phyloP scores from a whole-genome alignment of 2,888 invertebrate species.

The Drymonia ruficornis region DNA sequence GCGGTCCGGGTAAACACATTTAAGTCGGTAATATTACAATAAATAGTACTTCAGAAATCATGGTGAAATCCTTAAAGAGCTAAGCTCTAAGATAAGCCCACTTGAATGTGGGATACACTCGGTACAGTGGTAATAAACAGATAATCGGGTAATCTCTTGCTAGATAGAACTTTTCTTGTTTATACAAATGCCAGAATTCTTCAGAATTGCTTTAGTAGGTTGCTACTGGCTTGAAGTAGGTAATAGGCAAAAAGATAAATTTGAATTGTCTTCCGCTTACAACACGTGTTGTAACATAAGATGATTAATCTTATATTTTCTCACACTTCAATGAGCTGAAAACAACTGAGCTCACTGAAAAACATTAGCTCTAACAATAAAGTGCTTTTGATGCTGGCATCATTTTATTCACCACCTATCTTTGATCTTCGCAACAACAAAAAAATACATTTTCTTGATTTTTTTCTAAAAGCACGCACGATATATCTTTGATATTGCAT shows the following conservation, averaged over 20 bases:
- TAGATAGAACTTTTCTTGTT: not conserved
- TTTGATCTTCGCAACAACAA: slow-evolving; percentile 2
- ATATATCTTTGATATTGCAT: slow-evolving; percentile 49
- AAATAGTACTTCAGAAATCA: not conserved
- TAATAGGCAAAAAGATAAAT: too few species aligned
- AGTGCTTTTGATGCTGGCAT: not conserved
- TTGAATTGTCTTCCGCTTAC: too few species aligned
- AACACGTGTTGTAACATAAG: not conserved
- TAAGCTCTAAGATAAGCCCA: not conserved
- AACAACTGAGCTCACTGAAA: not conserved
- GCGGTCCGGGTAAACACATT: too few species aligned
- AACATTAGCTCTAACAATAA: not conserved
- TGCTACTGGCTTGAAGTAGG: too few species aligned
- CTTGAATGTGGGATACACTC: not conserved
- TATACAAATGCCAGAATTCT: too few species aligned
- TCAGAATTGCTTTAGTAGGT: too few species aligned
- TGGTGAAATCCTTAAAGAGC: not conserved
- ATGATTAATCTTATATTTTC: not conserved
- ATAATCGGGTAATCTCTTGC: not conserved
- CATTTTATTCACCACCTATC: not conserved
- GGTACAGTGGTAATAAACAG: not conserved
- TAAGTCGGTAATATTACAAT: too few species aligned
- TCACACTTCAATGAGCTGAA: not conserved
- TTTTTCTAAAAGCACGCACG: slow-evolving; percentile 23
- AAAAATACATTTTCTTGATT: slow-evolving; percentile 1